Evolutionary conservation across 2,113 vertebrate species (phyloP), one percentile per base, ranked within the genome.

Genomic region (Lepidothrix coronata): DNA sequence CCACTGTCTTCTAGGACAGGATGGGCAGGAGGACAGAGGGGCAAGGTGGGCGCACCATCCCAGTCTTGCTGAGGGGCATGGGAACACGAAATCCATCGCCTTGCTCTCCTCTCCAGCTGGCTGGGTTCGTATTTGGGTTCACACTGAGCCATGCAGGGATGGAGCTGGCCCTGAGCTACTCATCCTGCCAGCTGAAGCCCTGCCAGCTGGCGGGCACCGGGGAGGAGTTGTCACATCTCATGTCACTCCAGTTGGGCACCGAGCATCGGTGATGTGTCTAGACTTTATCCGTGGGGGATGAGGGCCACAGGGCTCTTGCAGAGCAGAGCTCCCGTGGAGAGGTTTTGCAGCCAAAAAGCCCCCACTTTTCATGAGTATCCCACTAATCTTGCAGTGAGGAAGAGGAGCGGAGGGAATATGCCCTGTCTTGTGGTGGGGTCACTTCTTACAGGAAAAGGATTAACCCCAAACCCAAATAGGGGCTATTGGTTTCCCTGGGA

Each of bases 61-160:
- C 14, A 14, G 33, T 17, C 30, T 43, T 2, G 1, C 37, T 54
- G 48, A 17, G 24, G 41, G 31, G 28, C 54, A 55, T 0, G 0
- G 48, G 3, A 6, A 72, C 33, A 27, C 8, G 0, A 1, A 77
- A 86, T 61, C 28, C 55, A 39, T 35, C 0, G 0, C 22, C 33
- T 39, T 37, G 31, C 22, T 48, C 57, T 85, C 41, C n/a, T 67
- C 77, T 79, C 62, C 84, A 82, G 58, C 77, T 79, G 71, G 10
- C 46, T 70, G 44, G 65, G 23, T 14, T 84, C 21, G 7, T 33
- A 18, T 43, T 71, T 93, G 68, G 55, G 78, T 77, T 96, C 72
- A 67, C 16, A 39, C 13, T 74, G 77, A 88, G 82, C 41, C 70
- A 66, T 21, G 15, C 2, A 0, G 55, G 78, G 78, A 76, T 66